Base-by-base conservation (phyloP, 2,797 vertebrate species). In the Cynopterus sphinx region DNA sequence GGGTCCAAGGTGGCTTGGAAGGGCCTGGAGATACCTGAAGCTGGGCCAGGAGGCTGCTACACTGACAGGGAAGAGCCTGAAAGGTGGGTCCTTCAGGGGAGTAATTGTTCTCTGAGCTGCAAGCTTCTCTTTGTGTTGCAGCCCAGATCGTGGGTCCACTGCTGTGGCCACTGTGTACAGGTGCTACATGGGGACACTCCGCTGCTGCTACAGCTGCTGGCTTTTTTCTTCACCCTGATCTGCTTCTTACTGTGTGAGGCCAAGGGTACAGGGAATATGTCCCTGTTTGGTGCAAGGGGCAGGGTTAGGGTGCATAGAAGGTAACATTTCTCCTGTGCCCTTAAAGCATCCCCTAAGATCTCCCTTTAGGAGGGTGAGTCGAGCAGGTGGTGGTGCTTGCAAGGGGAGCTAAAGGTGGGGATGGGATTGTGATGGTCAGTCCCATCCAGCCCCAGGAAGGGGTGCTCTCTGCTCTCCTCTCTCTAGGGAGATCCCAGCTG, bases 161-260 rank as follows among this genome's bases (percentile, higher is more conserved):
- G 41, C 41, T 93, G 65, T 31, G 90, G 82, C 31, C 24, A 24
- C 2, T 24, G 16, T 12, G 3, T 55, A 55, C n/a, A 67, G 21
- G 24, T 61, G 51, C 59, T 63, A 33, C 39, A 33, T 1, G 71
- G 78, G 13, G 68, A 65, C 57, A n/a, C 59, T 15, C 39, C 5
- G 49, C 49, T 49, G 49, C 49, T 87, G 31, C 53, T 91, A n/a
- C 31, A 89, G n/a, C 63, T 33, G 63, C n/a, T 71, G 16, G 53
- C n/a, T 2, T 73, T 67, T 28, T 19, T 61, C 9, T 33, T 96
- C 74, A 55, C 88, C 1, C 79, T 94, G 26, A 73, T 78, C 57
- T 55, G 57, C 24, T 96, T 78, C 63, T 67, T 97, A 46, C 92
- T 81, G 49, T 46, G 92, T 85, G 87, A 78, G 39, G 17, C 39